Evolutionary conservation across 2,888 invertebrate species (phyloP).

Genomic region (Drosophila kanekoi): DNA sequence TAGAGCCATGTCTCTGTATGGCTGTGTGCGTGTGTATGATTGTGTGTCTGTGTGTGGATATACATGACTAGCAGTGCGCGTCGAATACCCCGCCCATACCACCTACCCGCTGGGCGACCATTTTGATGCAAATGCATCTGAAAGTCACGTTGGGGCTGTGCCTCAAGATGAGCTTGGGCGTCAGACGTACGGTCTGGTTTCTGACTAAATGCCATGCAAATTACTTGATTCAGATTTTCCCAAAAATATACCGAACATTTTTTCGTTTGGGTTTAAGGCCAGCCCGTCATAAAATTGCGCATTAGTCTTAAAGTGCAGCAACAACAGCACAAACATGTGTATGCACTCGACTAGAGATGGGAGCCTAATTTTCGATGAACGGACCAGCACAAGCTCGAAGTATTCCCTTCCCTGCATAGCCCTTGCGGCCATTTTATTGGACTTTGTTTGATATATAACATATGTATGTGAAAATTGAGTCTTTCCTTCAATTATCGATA

Average conservation of each 20-base stretch:
- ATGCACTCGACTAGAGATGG: not conserved
- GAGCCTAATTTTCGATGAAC: no score
- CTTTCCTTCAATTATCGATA: no score
- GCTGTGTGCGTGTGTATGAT: constrained; percentile 12
- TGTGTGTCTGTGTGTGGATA: constrained; percentile 34
- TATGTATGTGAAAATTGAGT: no score
- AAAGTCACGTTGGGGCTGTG: constrained; percentile 47
- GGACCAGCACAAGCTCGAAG: no score
- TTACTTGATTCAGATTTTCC: constrained; percentile 61
- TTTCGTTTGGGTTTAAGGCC: constrained; percentile 8
- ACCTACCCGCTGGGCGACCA: constrained; percentile 32
- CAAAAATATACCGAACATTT: constrained; percentile 15
- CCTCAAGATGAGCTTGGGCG: constrained; percentile 35
- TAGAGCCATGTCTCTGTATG: constrained; percentile 19
- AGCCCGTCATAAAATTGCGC: constrained; percentile 9
- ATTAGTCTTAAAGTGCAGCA: constrained; percentile 30
- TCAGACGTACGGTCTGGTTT: constrained; percentile 8
- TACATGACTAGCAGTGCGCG: constrained; percentile 69
- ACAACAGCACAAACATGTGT: not conserved
- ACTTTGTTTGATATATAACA: no score
- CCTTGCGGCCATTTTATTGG: no score
- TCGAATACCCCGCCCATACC: constrained; percentile 19
- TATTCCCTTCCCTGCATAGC: no score
- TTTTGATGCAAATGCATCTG: constrained; percentile 76
- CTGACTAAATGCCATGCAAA: constrained; percentile 69